phyloP scores from a whole-genome alignment of 2,888 invertebrate species.

The Ryuthela nishihirai region DNA sequence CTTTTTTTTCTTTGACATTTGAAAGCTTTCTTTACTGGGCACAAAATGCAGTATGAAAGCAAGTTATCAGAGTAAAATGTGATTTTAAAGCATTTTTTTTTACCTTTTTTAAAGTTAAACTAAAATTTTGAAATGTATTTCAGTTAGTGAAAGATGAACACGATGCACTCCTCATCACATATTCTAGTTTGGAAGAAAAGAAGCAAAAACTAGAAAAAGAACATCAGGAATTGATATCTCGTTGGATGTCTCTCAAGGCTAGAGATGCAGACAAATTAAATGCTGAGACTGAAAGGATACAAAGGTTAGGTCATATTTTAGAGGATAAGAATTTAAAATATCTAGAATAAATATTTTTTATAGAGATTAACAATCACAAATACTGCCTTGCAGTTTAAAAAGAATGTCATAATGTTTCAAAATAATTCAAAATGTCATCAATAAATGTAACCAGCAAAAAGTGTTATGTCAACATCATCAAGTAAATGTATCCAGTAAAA shows the following conservation, averaged over 20 bases:
- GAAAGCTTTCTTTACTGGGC: no score
- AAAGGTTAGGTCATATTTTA: conserved; percentile 61
- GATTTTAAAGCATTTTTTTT: not conserved
- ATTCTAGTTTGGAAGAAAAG: conserved; percentile 77
- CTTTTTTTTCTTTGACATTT: no score
- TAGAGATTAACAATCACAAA: no score
- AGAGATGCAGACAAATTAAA: conserved; percentile 95
- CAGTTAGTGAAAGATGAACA: conserved; percentile 87
- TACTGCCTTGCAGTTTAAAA: no score
- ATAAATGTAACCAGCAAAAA: no score
- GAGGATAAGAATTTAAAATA: no score
- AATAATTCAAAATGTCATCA: no score
- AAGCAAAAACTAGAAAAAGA: conserved; percentile 48
- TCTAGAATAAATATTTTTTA: no score
- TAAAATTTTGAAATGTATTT: conserved; percentile 2
- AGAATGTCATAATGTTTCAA: no score
- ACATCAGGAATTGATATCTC: conserved; percentile 48
- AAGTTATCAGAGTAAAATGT: not conserved
- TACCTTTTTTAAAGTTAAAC: not conserved
- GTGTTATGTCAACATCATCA: no score
- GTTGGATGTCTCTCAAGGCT: conserved; percentile 85
- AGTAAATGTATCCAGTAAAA: no score
- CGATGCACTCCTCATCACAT: conserved; percentile 87
- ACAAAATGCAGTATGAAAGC: no score
- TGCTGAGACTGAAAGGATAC: conserved; percentile 89